Evolutionary conservation across 2,888 invertebrate species (phyloP).

Genomic region (Andrena dorsata): DNA sequence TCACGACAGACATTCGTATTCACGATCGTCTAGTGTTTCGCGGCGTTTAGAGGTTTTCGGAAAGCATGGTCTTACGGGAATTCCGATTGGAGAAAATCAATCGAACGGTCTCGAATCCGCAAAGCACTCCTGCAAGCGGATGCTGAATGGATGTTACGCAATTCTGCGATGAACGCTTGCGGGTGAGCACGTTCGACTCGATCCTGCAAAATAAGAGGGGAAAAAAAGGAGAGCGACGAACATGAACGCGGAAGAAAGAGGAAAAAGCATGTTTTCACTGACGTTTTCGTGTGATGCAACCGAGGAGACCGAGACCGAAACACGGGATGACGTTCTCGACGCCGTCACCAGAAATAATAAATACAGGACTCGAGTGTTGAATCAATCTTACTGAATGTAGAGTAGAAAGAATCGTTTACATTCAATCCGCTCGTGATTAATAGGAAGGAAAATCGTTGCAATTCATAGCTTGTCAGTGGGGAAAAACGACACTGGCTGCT

Average conservation of each 20-base stretch:
- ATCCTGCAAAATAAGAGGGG: conserved; percentile 22
- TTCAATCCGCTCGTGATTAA: not conserved
- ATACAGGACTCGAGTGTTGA: not conserved
- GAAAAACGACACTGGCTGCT: not conserved
- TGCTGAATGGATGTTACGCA: conserved; percentile 63
- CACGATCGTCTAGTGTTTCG: no score
- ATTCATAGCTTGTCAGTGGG: no score
- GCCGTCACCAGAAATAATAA: not conserved
- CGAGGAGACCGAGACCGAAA: not conserved
- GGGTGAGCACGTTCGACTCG: conserved; percentile 25
- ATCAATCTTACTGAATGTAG: not conserved
- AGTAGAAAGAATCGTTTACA: not conserved
- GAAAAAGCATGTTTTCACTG: conserved; percentile 40
- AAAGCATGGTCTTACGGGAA: not conserved
- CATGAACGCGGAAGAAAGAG: not conserved
- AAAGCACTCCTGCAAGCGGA: conserved; percentile 53
- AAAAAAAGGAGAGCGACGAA: no score
- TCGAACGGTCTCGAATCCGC: conserved; percentile 49
- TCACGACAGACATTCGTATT: no score
- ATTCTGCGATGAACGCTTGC: conserved; percentile 38
- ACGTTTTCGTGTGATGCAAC: conserved; percentile 13
- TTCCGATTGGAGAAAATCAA: conserved; percentile 50
- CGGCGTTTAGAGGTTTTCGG: no score
- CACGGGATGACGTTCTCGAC: not conserved
- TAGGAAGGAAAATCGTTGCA: not conserved